Base-by-base conservation (phyloP, 2,113 vertebrate genomes). In the Limnothrissa miodon region DNA sequence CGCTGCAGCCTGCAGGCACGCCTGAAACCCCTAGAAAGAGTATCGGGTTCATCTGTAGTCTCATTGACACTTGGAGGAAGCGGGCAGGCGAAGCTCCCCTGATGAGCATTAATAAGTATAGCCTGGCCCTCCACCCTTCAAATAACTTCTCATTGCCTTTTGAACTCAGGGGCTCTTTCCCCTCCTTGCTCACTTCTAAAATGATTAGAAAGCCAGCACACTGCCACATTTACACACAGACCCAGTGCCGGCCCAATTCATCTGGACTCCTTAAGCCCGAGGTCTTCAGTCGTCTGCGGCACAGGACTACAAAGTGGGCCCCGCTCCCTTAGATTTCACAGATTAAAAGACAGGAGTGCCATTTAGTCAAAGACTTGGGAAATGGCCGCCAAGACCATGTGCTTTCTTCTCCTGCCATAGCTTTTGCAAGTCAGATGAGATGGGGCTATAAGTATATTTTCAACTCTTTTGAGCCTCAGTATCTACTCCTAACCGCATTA, bases 81-180 rank as follows among this genome's bases (percentile, higher is more conserved):
- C 83, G 36, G 21, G 51, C 59, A 36, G 78, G 79, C 82, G 83
- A 33, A 48, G 82, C 36, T 78, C 19, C 19, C n/a, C 29, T 82
- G 83, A 83, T 80, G 82, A 85, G 82, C 45, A 80, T 80, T 81
- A 85, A 80, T 78, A 86, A 83, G 36, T 36, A 82, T 78, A 39
- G 62, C 25, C 59, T 82, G 78, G 83, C 36, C 39, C 78, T 29
- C 10, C 15, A 45, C 59, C 51, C 62, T 87, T 87, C 81, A 83
- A 88, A 84, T 83, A 56, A 83, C 81, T 78, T 56, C 19, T 36
- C 11, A n/a, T 81, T 85, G 45, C 53, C 56, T 82, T 45, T 78
- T 83, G 17, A 87, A 87, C 83, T 44, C 33, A 42, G 5, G n/a
- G n/a, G n/a, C n/a, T 10, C 1, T 39, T 80, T 80, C 48, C 5